Evolutionary conservation across 2,797 vertebrate genomes (phyloP), one percentile per base, ranked within the genome.

Genomic region (Pseudomugil tenellus): DNA sequence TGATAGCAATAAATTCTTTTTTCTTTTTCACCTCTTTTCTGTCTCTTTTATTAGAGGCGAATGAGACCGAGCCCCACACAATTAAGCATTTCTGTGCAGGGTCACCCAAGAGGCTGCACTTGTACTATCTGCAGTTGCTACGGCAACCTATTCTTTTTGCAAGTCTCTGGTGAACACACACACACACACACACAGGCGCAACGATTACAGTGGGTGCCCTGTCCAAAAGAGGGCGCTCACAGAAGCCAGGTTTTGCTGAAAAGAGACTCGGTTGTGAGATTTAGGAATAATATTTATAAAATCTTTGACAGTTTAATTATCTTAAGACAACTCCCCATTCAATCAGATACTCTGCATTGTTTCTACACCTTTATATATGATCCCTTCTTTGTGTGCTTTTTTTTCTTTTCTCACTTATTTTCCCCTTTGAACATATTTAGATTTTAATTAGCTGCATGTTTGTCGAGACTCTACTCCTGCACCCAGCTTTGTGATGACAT

Each of bases 91-190:
- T 87, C 71, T 80, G 78, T 76, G 73, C 72, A 79, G 77, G 86
- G 86, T 88, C 68, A 75, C 77, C 87, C 71, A 82, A 80, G 79
- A 86, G 84, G 67, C 57, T 86, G 80, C 63, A 67, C 81, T 79
- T 84, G 80, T 71, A 74, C 85, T 75, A 76, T 90, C 84, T 81
- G 84, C 88, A 80, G 91, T 92, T 92, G 86, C 91, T 83, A 92
- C 31, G 88, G 90, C 88, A 92, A 92, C 91, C 80, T 43, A 26
- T 77, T 89, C 55, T 37, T 88, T 71, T 79, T 53, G 49, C 74
- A 73, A 43, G 63, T 74, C 79, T 83, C 77, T 63, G 35, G 62
- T 67, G 78, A 76, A 43, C 25, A 59, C 14, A 52, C 6, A 2
- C 49, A 48, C 21, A 13, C 37, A 43, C 25, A 59, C 14, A 52